A percentile compares a stretch with the other conserved stretches of the same genome.
phyloP scores from a whole-genome alignment of 1,140 invertebrate genomes.

The Sesamia nonagrioides region DNA sequence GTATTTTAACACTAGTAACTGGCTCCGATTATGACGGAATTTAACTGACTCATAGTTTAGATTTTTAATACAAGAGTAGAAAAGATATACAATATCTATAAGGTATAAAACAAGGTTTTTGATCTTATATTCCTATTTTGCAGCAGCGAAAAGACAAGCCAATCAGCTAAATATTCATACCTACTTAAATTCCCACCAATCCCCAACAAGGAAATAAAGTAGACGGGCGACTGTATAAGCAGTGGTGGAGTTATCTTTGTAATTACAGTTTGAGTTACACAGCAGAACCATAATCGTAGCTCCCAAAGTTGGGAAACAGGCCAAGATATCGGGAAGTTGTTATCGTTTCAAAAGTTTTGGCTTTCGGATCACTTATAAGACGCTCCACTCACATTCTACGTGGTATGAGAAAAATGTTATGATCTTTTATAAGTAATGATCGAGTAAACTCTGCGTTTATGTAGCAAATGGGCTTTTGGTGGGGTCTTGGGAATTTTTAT shows the following conservation, averaged over 20 bases:
- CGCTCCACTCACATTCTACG: conserved; percentile 44
- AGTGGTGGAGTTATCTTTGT: conserved; percentile 40
- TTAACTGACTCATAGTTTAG: background rate
- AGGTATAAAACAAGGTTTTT: too few species aligned
- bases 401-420: conserved; percentile 40
- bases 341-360: conserved; percentile 50
- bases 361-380: conserved; percentile 39
- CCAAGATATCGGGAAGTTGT: conserved; percentile 49
- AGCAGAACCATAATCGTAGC: conserved; percentile 53
- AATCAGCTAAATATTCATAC: background rate
- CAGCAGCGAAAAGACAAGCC: too few species aligned
- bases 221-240: conserved; percentile 35
- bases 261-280: conserved; percentile 50
- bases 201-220: conserved; percentile 13
- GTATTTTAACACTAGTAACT: conserved; percentile 3
- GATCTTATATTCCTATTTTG: too few species aligned
- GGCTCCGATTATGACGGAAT: background rate
- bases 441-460: conserved; percentile 4
- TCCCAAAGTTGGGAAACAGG: conserved; percentile 44
- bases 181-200: background rate
- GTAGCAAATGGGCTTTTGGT: conserved; percentile 18
- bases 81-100: too few species aligned
- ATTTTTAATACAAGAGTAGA: too few species aligned
- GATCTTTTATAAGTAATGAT: conserved; percentile 31
- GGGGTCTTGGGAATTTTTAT: background rate